Base-by-base conservation (phyloP, 2,797 vertebrate species). In the Poecilia gillii region DNA sequence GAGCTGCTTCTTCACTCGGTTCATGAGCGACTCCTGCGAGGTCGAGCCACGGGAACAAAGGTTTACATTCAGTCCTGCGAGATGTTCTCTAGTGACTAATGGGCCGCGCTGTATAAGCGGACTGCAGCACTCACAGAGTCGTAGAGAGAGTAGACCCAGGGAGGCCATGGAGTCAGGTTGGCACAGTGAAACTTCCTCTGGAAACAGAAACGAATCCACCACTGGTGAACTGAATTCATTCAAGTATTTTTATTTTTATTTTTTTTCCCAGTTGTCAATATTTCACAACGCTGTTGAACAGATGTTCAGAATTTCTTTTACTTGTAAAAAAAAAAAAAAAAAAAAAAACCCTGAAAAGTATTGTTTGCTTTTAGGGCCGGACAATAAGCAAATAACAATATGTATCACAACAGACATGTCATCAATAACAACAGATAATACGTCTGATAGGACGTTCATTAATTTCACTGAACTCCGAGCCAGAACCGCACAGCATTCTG, bases 121-220 rank as follows among this genome's bases (percentile, higher is more conserved):
- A 41, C 71, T 36, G 82, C 71, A 62, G 80, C 84, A 97, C 99
- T 98, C 93, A 99, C 99, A 39, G 99, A 97, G 49, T 99, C 98
- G 79, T 99, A 99, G 1, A 99, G 95, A 4, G 97, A 96, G 39
- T 99, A 99, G 43, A 99, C 97, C 99, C 99, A 99, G 47, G 97
- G 95, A 12, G 99, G 99, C 99, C 98, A 99, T 0, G 96, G 97
- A 0, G 99, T 99, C 95, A 99, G 90, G 92, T 96, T 97, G 71
- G 99, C 98, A 96, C 97, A 97, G 85, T 95, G 96, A 85, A 98
- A 97, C 94, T 98, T 99, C 86, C 97, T 97, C 98, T 99, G 89
- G 78, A 71, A 85, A 25, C 77, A 80, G 82, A n/a, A 77, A 82
- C 75, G 85, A 79, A 86, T 0, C 33, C 20, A 73, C 23, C n/a